These are phyloP conservation scores for Acanthurus tractus DNA, from an alignment of 2,797 vertebrate species.

Conservation along the genomic window DNA sequence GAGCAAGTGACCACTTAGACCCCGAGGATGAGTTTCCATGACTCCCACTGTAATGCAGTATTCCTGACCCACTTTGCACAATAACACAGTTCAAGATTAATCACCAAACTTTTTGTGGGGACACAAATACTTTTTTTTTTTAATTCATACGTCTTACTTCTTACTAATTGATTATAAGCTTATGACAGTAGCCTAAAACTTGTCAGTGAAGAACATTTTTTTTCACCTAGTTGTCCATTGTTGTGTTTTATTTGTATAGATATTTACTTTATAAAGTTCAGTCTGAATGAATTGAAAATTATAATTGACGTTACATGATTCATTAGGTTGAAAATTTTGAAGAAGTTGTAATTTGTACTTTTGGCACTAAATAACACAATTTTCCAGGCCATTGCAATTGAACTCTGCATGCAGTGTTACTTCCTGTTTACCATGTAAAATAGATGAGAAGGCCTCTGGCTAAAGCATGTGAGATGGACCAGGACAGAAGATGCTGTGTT, in stretches of 20 bases:
- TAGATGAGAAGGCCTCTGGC: constrained; percentile 77
- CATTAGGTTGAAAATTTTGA: neutral
- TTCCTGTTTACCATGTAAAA: constrained; percentile 83
- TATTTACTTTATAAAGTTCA: neutral
- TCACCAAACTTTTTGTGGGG: neutral
- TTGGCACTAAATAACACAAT: constrained; percentile 70
- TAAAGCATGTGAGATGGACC: constrained; percentile 78
- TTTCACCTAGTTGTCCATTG: neutral
- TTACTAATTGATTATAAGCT: neutral
- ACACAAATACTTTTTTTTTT: constrained; percentile 5
- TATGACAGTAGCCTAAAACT: neutral
- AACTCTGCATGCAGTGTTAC: constrained; percentile 57
- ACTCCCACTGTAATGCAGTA: constrained; percentile 26
- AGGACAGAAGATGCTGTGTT: constrained; percentile 78
- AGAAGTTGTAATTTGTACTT: constrained; percentile 27
- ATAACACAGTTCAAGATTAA: constrained; percentile 14
- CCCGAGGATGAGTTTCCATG: constrained; percentile 43
- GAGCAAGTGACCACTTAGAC: constrained; percentile 52
- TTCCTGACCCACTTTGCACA: constrained; percentile 29
- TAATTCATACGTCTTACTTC: neutral
- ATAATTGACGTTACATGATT: neutral
- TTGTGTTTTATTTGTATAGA: neutral
- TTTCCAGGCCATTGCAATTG: constrained; percentile 74
- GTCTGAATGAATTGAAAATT: constrained; percentile 11
- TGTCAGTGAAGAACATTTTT: neutral